A percentile compares a stretch with the other conserved stretches of the same genome.
Evolutionary conservation across 1,140 invertebrate genomes (phyloP).

Genomic region (Atopsyche davidsoni): DNA sequence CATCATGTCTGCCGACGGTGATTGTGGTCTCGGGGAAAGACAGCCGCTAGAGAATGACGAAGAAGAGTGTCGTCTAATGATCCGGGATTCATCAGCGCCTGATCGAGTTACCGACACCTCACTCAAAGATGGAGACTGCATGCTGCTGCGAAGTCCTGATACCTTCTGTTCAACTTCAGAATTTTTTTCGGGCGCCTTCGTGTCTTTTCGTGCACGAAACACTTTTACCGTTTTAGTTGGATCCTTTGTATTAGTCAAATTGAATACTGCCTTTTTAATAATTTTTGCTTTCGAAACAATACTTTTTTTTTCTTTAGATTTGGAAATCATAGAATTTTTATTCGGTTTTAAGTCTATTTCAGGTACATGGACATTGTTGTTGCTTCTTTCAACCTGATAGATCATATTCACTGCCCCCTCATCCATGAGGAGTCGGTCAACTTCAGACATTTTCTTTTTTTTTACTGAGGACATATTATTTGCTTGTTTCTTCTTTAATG

Average conservation of each 20-base stretch:
- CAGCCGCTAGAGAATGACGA: constrained; percentile 72
- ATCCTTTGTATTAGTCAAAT: constrained; percentile 32
- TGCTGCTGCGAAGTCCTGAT: constrained; percentile 33
- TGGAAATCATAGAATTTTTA: constrained; percentile 25
- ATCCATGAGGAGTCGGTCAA: constrained; percentile 72
- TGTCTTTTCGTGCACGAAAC: constrained; percentile 17
- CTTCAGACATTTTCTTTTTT: constrained; percentile 60
- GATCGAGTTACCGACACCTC: constrained; percentile 53
- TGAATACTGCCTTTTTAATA: constrained; percentile 53
- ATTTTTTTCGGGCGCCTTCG: constrained; percentile 12
- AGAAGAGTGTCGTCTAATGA: constrained; percentile 72
- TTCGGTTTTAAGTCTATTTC: constrained; percentile 28
- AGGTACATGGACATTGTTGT: constrained; percentile 34
- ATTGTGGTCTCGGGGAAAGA: constrained; percentile 40
- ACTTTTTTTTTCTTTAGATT: constrained; percentile 44
- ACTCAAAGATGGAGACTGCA: constrained; percentile 49
- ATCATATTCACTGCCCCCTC: constrained; percentile 81
- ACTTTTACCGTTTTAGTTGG: constrained; percentile 7
- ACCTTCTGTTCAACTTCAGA: constrained; percentile 7
- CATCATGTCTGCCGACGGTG: constrained; percentile 15
- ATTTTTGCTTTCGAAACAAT: constrained; percentile 46
- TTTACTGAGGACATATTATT: constrained; percentile 23
- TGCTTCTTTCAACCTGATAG: constrained; percentile 63
- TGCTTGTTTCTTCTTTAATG: constrained; percentile 7
- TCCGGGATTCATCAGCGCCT: constrained; percentile 67